phyloP scores from a whole-genome alignment of 2,797 vertebrate genomes.

The Anguilla marmorata region DNA sequence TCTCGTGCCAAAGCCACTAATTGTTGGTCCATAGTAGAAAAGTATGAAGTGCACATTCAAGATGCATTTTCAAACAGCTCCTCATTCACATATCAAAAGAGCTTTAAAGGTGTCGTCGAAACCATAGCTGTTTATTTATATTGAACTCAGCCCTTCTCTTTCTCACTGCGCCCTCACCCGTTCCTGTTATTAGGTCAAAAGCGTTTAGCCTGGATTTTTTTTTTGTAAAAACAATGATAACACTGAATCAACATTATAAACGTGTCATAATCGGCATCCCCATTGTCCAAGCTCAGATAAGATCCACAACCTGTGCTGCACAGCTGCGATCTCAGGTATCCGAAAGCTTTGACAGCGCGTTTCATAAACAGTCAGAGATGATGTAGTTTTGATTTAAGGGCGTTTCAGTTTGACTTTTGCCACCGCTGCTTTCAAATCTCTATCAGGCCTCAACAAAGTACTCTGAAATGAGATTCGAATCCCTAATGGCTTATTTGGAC shows the following conservation, averaged over 20 bases:
- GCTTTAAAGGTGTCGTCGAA: not conserved
- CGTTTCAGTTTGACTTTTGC: slow-evolving; percentile 16
- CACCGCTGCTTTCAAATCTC: slow-evolving; percentile 21
- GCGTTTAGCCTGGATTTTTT: not conserved
- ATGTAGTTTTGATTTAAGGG: slow-evolving; percentile 1
- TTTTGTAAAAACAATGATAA: slow-evolving; percentile 49
- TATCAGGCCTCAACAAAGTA: slow-evolving; percentile 16
- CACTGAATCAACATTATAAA: slow-evolving; percentile 53
- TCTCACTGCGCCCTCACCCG: not conserved
- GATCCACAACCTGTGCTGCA: slow-evolving; percentile 21
- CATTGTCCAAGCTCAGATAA: slow-evolving; percentile 20
- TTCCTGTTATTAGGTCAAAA: slow-evolving; percentile 23
- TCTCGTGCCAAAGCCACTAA: slow-evolving; percentile 34
- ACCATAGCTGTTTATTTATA: not conserved
- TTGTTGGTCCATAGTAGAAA: slow-evolving; percentile 22
- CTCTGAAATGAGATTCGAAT: slow-evolving; percentile 22
- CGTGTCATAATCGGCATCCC: slow-evolving; percentile 25
- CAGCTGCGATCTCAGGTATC: slow-evolving; percentile 35
- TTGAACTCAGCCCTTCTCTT: not conserved
- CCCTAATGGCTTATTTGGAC: slow-evolving; percentile 35
- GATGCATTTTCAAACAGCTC: slow-evolving; percentile 9
- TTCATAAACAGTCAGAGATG: slow-evolving; percentile 21
- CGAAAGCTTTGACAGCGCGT: not conserved
- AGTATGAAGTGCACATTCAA: slow-evolving; percentile 4
- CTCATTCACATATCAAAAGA: not conserved